Evolutionary conservation across 2,797 vertebrate genomes (phyloP).

Genomic region (Enteromius unitaeniatus): DNA sequence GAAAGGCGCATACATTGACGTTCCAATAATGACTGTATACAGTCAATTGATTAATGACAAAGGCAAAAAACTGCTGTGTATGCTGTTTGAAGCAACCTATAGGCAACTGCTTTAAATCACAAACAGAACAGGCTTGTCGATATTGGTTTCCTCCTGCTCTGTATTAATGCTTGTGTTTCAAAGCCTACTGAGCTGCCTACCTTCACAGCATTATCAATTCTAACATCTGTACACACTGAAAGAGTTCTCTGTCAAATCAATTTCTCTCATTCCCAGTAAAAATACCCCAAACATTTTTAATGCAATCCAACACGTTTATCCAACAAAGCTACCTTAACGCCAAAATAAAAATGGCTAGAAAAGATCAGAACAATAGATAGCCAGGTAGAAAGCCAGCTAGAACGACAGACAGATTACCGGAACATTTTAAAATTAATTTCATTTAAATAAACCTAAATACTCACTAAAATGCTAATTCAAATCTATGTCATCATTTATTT

Average conservation of each 20-base stretch:
- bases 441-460: not conserved
- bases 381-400: not conserved
- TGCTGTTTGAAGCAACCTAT: constrained; percentile 45
- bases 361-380: not conserved
- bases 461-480: not conserved
- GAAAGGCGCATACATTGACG: constrained; percentile 19
- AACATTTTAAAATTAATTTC: not conserved
- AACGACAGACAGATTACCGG: not conserved
- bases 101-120: constrained; percentile 44
- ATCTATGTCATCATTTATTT: not conserved
- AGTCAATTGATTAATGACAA: constrained; percentile 47
- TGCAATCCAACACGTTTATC: not conserved
- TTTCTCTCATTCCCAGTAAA: not conserved
- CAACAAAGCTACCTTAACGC: not conserved
- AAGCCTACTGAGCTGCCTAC: not conserved
- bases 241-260: not conserved
- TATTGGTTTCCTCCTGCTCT: not conserved
- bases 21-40: constrained; percentile 42
- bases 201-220: not conserved
- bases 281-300: not conserved
- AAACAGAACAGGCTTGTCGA: constrained; percentile 18
- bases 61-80: constrained; percentile 48
- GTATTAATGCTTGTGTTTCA: not conserved
- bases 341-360: not conserved
- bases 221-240: not conserved